phyloP scores from a whole-genome alignment of 2,113 vertebrate species.

The Conger conger region DNA sequence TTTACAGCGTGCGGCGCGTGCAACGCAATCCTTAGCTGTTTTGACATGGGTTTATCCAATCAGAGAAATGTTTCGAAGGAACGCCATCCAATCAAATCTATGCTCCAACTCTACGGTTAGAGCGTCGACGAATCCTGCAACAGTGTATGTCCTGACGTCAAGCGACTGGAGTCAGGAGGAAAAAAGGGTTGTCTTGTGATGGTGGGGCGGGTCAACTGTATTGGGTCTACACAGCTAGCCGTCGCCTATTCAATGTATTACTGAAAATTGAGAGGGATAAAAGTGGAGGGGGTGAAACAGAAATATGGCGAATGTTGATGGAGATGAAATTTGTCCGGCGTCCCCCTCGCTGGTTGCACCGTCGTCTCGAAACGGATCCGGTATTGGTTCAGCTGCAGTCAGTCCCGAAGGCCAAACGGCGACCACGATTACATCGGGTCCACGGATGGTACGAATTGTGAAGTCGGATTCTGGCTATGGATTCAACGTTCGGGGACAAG shows the following conservation, averaged over 20 bases:
- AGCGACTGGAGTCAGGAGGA: slow-evolving; percentile 10
- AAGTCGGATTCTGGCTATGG: slow-evolving; percentile 95
- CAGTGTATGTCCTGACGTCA: neutral
- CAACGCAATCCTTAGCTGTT: neutral
- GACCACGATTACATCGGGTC: slow-evolving; percentile 68
- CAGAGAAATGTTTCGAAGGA: neutral
- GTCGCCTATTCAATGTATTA: slow-evolving; percentile 49
- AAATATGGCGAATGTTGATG: slow-evolving; percentile 90
- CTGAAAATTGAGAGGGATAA: slow-evolving; percentile 51
- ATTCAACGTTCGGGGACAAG: slow-evolving; percentile 94
- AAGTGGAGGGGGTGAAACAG: slow-evolving; percentile 46
- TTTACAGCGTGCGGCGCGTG: neutral
- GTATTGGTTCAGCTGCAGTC: slow-evolving; percentile 62
- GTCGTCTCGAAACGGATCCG: slow-evolving; percentile 74
- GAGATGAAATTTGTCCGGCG: slow-evolving; percentile 74
- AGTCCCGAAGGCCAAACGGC: slow-evolving; percentile 59
- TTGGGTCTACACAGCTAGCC: neutral
- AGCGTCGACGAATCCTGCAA: neutral
- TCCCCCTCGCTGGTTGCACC: slow-evolving; percentile 50
- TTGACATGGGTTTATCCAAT: neutral
- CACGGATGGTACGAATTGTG: slow-evolving; percentile 85
- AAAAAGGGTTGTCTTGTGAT: slow-evolving; percentile 29
- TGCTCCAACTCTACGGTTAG: neutral
- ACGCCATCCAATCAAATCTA: neutral
- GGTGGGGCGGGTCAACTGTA: slow-evolving; percentile 29